These are phyloP conservation scores for Tribolium castaneum DNA, from an alignment of 1,140 invertebrate species.

Conservation along the genomic window DNA sequence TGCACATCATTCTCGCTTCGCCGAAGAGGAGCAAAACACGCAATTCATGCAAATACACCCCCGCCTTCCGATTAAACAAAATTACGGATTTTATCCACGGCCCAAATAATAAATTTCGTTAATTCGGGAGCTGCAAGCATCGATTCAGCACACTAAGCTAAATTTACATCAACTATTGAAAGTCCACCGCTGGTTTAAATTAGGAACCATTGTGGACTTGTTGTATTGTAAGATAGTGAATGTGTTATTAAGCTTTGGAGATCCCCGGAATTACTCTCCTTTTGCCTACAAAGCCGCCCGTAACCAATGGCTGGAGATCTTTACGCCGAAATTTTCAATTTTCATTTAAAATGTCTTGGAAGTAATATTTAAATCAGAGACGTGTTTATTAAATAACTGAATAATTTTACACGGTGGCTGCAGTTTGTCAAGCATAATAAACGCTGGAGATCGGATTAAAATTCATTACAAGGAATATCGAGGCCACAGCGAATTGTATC, in stretches of 20 bases:
- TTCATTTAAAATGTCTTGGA: background rate
- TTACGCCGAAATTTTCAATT: background rate
- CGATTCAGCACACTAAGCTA: background rate
- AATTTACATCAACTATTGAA: constrained; percentile 28
- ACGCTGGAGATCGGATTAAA: background rate
- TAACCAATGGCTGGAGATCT: background rate
- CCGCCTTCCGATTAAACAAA: background rate
- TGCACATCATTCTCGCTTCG: background rate
- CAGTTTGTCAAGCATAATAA: background rate
- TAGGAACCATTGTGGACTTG: constrained; percentile 2
- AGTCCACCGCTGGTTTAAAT: constrained; percentile 9
- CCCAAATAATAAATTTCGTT: background rate
- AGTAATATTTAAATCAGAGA: background rate
- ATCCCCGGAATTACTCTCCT: constrained; percentile 10
- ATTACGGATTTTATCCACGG: background rate
- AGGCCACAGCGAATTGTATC: background rate
- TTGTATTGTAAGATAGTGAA: constrained; percentile 30
- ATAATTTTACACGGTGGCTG: background rate
- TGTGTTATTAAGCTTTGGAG: constrained; percentile 6
- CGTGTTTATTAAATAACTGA: background rate
- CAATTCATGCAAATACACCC: background rate
- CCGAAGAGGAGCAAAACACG: background rate
- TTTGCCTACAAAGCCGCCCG: constrained; percentile 1
- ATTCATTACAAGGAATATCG: background rate
- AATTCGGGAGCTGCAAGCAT: background rate